Evolutionary conservation across 2,797 vertebrate genomes (phyloP), one percentile per base, ranked within the genome.

Genomic region (Acomys russatus): DNA sequence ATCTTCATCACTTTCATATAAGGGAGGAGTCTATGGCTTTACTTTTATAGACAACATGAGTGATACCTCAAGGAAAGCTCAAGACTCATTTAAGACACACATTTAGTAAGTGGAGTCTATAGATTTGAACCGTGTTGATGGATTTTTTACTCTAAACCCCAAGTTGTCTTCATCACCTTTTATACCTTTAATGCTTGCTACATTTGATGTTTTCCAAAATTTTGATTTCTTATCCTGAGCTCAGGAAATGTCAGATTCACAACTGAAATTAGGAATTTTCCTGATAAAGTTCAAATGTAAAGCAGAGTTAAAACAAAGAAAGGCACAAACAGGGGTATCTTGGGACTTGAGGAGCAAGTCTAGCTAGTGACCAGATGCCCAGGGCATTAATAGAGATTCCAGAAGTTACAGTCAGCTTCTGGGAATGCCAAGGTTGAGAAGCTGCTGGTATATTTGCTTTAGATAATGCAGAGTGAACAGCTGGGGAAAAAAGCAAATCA

Each of bases 381-480:
- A 68, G 56, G 44, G 22, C 49, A 73, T 77, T 20, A 71, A 70
- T 23, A 70, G 61, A 93, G 38, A 73, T 51, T 88, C 92, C 71
- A 77, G 61, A 93, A 83, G 35, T 54, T 61, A 14, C 44, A 30
- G 66, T 33, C 8, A 82, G 74, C n/a, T 92, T 64, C 78, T 82
- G 49, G 51, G 54, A 85, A 76, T 9, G 64, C 70, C 56, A 84
- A 89, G 61, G 76, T 44, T 38, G 51, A 95, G 85, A 96, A 97
- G 94, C 97, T 96, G 94, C 25, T 96, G 82, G 92, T 85, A 95
- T 95, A 95, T 84, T 97, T 96, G 70, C 74, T 87, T 97, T 18
- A 49, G 91, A 92, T 63, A 93, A 95, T 96, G 92, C 82, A 76
- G 88, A 54, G 1, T 82, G 61, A 87, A 1, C 56, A n/a, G 28